Conservation (phyloP, 1,140 invertebrate genomes). For the Drosophila rhopaloa region DNA sequence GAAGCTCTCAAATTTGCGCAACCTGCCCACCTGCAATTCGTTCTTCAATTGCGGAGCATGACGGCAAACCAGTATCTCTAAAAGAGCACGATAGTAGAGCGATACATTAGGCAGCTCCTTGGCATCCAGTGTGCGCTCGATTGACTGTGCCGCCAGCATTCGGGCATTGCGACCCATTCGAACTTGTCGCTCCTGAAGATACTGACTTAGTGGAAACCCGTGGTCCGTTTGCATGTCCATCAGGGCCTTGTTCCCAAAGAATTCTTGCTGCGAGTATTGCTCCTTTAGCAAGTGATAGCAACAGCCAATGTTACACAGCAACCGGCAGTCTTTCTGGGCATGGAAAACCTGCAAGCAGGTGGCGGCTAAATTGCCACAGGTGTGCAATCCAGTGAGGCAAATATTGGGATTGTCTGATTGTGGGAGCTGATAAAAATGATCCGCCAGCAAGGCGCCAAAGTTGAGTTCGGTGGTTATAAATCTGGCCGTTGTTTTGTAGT, state of each 20-base stretch:
- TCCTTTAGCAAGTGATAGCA: slow-evolving; percentile 95
- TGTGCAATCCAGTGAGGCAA: slow-evolving; percentile 92
- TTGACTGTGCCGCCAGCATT: slow-evolving; percentile 92
- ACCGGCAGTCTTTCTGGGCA: slow-evolving; percentile 86
- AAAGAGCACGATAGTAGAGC: slow-evolving; percentile 89
- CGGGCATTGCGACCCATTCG: slow-evolving; percentile 90
- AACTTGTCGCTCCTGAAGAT: slow-evolving; percentile 86
- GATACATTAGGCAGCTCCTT: slow-evolving; percentile 87
- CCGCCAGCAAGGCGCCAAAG: slow-evolving; percentile 85
- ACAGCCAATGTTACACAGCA: slow-evolving; percentile 93
- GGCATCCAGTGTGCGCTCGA: slow-evolving; percentile 87
- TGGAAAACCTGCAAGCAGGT: slow-evolving; percentile 91
- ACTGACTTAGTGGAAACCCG: slow-evolving; percentile 90
- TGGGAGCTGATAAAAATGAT: slow-evolving; percentile 83
- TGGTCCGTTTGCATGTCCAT: slow-evolving; percentile 55
- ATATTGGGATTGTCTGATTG: slow-evolving; percentile 74
- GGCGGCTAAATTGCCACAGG: slow-evolving; percentile 93
- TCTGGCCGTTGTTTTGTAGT: slow-evolving; percentile 85
- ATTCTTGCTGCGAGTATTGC: slow-evolving; percentile 82
- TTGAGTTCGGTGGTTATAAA: slow-evolving; percentile 85
- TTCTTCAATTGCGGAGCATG: slow-evolving; percentile 66
- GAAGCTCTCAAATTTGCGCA: slow-evolving; percentile 87
- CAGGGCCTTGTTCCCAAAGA: slow-evolving; percentile 69
- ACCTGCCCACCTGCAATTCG: slow-evolving; percentile 73
- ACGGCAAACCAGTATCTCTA: slow-evolving; percentile 88